Evolutionary conservation across 1,140 invertebrate genomes (phyloP).

Genomic region (Neodiprion lecontei): DNA sequence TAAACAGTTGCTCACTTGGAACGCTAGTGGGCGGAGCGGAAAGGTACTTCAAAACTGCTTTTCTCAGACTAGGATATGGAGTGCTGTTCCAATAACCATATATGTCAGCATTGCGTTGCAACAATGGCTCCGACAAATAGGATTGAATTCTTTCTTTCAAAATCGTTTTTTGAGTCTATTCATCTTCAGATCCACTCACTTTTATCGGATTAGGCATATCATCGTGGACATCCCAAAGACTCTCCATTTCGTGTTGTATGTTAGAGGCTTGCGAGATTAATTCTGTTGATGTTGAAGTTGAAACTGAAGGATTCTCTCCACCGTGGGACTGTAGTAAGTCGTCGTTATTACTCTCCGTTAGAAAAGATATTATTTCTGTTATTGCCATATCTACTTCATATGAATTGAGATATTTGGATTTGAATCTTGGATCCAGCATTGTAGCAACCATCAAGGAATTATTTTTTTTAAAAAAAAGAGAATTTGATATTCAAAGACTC

Average conservation of each 20-base stretch:
- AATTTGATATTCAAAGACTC: constrained; percentile 35
- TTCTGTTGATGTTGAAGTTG: not conserved
- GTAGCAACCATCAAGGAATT: constrained; percentile 31
- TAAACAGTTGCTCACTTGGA: constrained; percentile 39
- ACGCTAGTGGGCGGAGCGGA: constrained; percentile 39
- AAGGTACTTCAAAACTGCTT: constrained; percentile 34
- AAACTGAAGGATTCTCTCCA: not conserved
- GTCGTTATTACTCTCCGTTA: constrained; percentile 9
- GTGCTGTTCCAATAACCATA: constrained; percentile 35
- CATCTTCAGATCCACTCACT: no score
- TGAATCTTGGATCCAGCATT: constrained; percentile 40
- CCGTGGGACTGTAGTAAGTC: not conserved
- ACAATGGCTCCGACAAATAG: constrained; percentile 35
- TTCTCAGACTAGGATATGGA: constrained; percentile 34
- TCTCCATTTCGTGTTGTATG: not conserved
- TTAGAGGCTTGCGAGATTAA: not conserved
- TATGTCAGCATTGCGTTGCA: constrained; percentile 32
- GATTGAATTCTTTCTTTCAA: constrained; percentile 31
- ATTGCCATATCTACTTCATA: constrained; percentile 34
- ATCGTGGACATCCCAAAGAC: not conserved
- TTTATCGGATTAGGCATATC: not conserved
- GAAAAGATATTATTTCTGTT: constrained; percentile 24
- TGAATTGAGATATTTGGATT: constrained; percentile 34
- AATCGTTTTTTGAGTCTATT: not conserved
- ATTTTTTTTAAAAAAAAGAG: constrained; percentile 27